Conservation (phyloP, 2,797 vertebrate species). For the Chanos chanos region DNA sequence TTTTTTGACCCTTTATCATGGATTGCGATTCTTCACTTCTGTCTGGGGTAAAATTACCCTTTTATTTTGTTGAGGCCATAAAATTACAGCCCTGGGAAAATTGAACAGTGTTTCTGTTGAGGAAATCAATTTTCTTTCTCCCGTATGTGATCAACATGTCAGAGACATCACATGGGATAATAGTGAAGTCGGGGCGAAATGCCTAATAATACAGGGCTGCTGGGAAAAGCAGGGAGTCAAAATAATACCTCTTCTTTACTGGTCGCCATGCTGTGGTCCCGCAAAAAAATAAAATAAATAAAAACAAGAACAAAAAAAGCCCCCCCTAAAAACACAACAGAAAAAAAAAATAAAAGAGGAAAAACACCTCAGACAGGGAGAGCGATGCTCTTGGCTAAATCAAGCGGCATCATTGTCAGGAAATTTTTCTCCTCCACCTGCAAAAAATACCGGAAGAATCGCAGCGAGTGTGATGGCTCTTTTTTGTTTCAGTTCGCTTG, state of each 20-base stretch:
- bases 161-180: conserved; percentile 81
- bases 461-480: conserved; percentile 49
- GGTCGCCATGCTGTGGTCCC: conserved; percentile 50
- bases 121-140: conserved; percentile 98
- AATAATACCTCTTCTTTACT: conserved; percentile 63
- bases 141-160: conserved; percentile 87
- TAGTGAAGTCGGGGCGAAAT: conserved; percentile 78
- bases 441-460: conserved; percentile 69
- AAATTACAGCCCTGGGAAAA: conserved; percentile 98
- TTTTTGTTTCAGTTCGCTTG: conserved; percentile 62
- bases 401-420: conserved; percentile 54
- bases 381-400: conserved; percentile 40
- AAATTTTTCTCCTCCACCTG: conserved; percentile 60
- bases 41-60: conserved; percentile 92
- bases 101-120: conserved; percentile 94
- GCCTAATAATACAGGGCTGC: conserved; percentile 72
- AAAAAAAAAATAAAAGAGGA: conserved; percentile 39
- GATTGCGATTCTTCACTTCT: conserved; percentile 88
- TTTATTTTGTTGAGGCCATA: conserved; percentile 99
- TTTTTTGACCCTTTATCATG: conserved; percentile 79
- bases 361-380: too few species aligned
- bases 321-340: conserved; percentile 57
- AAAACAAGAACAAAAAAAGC: too few species aligned
- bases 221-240: conserved; percentile 40
- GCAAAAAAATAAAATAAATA: too few species aligned